Conservation (phyloP, 2,113 vertebrate genomes). For the Phalacrocorax aristotelis region DNA sequence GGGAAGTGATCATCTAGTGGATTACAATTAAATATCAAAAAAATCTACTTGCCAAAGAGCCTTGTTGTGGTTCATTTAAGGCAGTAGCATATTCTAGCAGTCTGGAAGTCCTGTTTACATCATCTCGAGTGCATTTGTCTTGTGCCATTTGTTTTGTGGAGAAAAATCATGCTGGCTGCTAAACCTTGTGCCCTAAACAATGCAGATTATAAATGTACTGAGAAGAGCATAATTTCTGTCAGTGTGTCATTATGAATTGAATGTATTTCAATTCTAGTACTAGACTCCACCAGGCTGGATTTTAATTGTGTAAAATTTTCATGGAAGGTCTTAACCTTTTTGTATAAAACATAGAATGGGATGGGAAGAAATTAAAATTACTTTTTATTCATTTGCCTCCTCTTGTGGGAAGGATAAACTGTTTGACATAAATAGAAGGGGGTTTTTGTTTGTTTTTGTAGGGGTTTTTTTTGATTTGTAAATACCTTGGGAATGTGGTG, state of each 20-base stretch:
- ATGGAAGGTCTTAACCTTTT: not conserved
- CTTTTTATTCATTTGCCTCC: not conserved
- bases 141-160: not conserved
- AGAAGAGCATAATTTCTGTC: not conserved
- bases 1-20: not conserved
- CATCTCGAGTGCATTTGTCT: rapidly evolving
- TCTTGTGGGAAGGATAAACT: not conserved
- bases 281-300: not conserved
- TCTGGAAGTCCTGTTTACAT: not conserved
- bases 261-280: not conserved
- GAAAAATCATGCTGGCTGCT: not conserved
- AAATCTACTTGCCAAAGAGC: not conserved
- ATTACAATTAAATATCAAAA: not conserved
- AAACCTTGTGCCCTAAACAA: not conserved
- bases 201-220: not conserved
- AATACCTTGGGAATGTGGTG: not conserved
- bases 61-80: not conserved
- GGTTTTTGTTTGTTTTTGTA: not conserved
- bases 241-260: not conserved
- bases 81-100: not conserved
- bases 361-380: not conserved
- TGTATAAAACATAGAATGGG: not conserved
- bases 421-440: not conserved
- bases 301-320: not conserved
- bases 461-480: not conserved